phyloP scores from a whole-genome alignment of 37 sponge, comb jelly and placozoan genomes.

The Aplysina aerophoba region DNA sequence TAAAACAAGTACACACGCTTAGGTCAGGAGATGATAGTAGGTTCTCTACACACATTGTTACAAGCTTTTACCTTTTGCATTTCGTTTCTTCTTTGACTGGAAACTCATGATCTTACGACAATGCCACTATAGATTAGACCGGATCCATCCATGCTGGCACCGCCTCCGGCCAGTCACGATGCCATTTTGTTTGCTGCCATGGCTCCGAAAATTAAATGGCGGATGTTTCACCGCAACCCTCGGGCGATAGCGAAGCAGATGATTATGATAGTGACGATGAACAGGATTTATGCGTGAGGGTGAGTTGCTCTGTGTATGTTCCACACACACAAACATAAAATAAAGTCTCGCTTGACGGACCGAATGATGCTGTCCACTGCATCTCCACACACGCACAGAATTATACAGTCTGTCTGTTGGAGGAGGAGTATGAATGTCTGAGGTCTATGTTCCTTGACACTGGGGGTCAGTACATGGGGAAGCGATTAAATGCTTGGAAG shows the following conservation, averaged over 20 bases:
- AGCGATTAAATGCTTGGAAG: background rate
- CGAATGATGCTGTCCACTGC: no score
- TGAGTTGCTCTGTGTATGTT: no score
- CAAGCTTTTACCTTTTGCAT: background rate
- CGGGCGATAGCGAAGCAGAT: no score
- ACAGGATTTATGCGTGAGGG: no score
- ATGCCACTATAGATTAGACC: background rate
- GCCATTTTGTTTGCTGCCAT: background rate
- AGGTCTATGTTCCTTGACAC: background rate
- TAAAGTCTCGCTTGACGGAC: no score
- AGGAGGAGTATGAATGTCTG: constrained; percentile 6
- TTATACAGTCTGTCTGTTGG: background rate
- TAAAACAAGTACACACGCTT: no score
- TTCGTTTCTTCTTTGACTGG: background rate
- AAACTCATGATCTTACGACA: background rate
- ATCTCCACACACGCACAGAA: background rate
- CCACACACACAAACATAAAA: no score
- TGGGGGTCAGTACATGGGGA: background rate
- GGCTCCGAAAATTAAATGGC: background rate
- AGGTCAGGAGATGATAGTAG: no score
- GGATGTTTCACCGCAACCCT: background rate
- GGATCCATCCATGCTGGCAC: no score
- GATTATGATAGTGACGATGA: no score
- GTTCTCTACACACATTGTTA: no score
- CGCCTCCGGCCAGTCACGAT: background rate